Base-by-base conservation (phyloP, 2,888 invertebrate species). In the Pachycephus smyrnensis region DNA sequence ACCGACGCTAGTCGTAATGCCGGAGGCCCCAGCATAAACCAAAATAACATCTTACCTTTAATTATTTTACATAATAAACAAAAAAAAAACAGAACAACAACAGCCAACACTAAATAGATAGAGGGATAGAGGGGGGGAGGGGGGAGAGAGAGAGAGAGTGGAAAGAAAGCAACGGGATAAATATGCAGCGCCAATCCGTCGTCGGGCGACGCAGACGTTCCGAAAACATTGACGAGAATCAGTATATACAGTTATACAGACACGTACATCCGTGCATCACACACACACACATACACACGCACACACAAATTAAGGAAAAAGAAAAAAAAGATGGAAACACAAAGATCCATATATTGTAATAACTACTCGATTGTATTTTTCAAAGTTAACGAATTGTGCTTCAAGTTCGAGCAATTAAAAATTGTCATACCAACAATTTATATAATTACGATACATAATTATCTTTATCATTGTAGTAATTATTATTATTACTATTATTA, bases 31-130 rank as follows among this genome's bases (percentile, higher is more conserved):
- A 87, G 88, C 85, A 81, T 87, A 90, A 89, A 88, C 89, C 87
- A 90, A 88, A 88, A 89, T 87, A 88, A 90, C 90, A 90, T 89
- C 88, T 90, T 89, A 89, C 84, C 87, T 90, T 89, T 90, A 88
- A 91, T 89, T 91, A 90, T 91, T 91, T 90, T 91, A 91, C 89
- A 89, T 88, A 90, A 90, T 90, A 88, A 88, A 88, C 84, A 88
- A 86, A 82, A 85, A 82, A 82, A 86, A 85, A 85, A 82, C 83
- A 86, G 55, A 55, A 55, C 23, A 23, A 40, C 40, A 40, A 40
- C 23, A 55, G 55, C 55, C 55, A 55, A 55, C 23, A 23, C 55
- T 55, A 23, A 55, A 23, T 55, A 55, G 23, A 55, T 23, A 55
- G 55, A 55, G 6, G 23, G 40, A 6, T 15, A 55, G 23, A 55